A percentile compares a stretch with the other conserved stretches of the same genome.
phyloP scores from a whole-genome alignment of 92 coral and sea anemone genomes.

The Muricea muricata region DNA sequence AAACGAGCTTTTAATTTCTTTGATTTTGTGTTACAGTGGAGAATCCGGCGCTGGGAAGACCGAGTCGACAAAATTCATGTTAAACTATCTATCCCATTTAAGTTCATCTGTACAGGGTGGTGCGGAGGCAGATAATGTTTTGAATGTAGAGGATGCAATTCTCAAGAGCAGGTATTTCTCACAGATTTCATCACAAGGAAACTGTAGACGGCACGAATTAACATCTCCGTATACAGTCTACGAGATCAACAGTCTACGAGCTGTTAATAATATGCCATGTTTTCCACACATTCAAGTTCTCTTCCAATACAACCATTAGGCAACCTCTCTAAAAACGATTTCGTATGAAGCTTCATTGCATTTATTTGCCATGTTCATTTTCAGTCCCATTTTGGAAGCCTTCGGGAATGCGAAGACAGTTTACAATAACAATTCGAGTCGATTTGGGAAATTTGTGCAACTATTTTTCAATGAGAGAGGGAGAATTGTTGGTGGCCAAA shows the following conservation, averaged over 20 bases:
- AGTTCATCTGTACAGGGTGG: constrained; percentile 83
- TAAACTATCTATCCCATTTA: constrained; percentile 87
- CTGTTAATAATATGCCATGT: no score
- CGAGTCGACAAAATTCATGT: constrained; percentile 93
- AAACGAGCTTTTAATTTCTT: no score
- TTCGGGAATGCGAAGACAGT: constrained; percentile 99
- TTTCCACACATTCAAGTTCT: no score
- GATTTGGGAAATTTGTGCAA: constrained; percentile 97
- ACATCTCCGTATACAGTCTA: no score
- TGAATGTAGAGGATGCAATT: constrained; percentile 93
- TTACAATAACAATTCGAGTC: constrained; percentile 96
- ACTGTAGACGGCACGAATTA: no score
- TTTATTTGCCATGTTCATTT: neutral
- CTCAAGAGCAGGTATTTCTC: constrained; percentile 97
- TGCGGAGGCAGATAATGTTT: constrained; percentile 56
- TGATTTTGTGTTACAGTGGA: constrained; percentile 67
- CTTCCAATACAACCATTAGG: no score
- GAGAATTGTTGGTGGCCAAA: constrained; percentile 87
- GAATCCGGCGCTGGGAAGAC: constrained; percentile 99
- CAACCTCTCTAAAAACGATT: no score
- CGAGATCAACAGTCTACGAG: no score
- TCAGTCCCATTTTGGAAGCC: constrained; percentile 96
- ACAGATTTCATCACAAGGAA: no score
- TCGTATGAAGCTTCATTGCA: no score
- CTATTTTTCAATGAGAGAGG: constrained; percentile 90